Evolutionary conservation across 2,113 vertebrate species (phyloP).

Genomic region (Pygoscelis antarcticus): DNA sequence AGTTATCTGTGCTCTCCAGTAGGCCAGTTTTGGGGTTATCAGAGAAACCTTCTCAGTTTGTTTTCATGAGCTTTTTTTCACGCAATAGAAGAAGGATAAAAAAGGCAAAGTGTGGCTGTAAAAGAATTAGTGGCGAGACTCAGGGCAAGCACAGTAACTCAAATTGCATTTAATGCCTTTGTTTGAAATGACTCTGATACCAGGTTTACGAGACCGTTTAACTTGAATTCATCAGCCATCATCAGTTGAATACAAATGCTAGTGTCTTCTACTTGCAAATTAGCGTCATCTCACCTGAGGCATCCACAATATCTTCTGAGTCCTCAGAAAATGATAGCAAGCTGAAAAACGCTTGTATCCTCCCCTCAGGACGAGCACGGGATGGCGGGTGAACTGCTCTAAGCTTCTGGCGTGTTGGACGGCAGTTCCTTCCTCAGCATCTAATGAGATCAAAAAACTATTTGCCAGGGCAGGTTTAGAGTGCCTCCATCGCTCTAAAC

Average conservation of each 20-base stretch:
- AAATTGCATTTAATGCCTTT: neutral
- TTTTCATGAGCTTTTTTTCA: neutral
- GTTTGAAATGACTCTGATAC: neutral
- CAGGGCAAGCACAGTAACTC: neutral
- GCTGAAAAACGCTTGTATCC: slow-evolving; percentile 81
- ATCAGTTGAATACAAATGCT: neutral
- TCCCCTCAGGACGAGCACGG: slow-evolving; percentile 78
- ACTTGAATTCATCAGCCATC: neutral
- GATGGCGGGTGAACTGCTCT: slow-evolving; percentile 50
- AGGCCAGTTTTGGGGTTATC: neutral
- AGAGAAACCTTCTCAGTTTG: neutral
- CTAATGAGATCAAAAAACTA: neutral
- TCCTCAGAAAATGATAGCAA: slow-evolving; percentile 80
- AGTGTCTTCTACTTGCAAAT: neutral
- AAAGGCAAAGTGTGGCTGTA: neutral
- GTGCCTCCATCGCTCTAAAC: neutral
- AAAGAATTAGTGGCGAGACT: neutral
- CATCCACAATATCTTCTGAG: slow-evolving; percentile 82
- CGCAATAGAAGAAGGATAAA: neutral
- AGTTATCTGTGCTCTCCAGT: neutral
- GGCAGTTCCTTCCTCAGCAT: slow-evolving; percentile 55
- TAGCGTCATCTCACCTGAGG: slow-evolving; percentile 73
- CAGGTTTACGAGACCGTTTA: neutral
- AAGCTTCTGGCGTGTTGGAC: slow-evolving; percentile 61
- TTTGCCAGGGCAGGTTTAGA: neutral